Base-by-base conservation (phyloP, 2,888 invertebrate species). In the Zaprionus lineosus region DNA sequence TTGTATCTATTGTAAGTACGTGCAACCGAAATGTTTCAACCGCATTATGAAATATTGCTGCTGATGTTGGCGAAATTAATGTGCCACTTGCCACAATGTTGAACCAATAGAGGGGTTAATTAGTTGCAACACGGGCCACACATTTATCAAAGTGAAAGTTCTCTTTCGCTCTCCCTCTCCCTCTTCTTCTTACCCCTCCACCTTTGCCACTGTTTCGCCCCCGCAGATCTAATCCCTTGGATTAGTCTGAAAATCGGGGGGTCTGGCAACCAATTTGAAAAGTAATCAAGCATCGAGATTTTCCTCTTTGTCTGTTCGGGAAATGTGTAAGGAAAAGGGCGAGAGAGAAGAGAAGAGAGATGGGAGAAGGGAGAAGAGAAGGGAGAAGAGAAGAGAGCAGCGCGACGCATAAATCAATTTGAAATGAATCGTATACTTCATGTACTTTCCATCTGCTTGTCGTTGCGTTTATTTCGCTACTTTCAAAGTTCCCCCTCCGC, bases 371-470 rank as follows among this genome's bases (percentile, higher is more conserved):
- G 31, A 6, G 8, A 28, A 11, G 9, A 34, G 2, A 15, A n/a
- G 18, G 29, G 21, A 29, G n/a, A 19, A 8, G 29, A 46, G 6
- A 37, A 53, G 56, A 56, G 63, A 62, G n/a, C n/a, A n/a, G 48
- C 46, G 8, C n/a, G n/a, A 53, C 33, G 64, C 68, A 82, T 86
- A 82, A 82, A 82, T 82, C 86, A 82, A 86, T 82, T 83, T 72
- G 69, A 83, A 86, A 85, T 83, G 86, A 85, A 82, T 83, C 75
- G 62, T 60, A 74, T 60, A 69, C 81, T 86, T 63, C 57, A 62
- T 63, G 64, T 86, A 63, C 69, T 74, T 74, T 51, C 15, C 8
- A 56, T 66, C 55, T 47, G 46, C 40, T 28, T 52, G 65, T 52
- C 57, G 29, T 31, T 34, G 37, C 56, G 43, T 52, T 59, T 65